Evolutionary conservation across 2,113 vertebrate genomes (phyloP).

Genomic region (Hemichromis elongatus): DNA sequence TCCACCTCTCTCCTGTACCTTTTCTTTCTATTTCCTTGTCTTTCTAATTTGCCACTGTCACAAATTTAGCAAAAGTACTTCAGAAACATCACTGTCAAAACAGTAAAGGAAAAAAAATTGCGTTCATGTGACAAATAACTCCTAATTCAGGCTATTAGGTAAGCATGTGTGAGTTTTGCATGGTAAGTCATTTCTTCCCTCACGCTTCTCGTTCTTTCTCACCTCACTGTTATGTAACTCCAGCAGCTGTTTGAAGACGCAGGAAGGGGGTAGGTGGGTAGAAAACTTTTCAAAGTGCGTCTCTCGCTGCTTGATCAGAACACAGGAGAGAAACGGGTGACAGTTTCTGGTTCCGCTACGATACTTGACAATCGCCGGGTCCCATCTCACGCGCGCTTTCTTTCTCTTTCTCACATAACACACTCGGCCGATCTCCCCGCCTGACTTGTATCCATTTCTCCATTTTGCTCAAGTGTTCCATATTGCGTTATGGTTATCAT

Average conservation of each 20-base stretch:
- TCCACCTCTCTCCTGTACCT: background rate
- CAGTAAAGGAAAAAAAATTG: background rate
- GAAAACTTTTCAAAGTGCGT: constrained; percentile 58
- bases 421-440: background rate
- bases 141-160: background rate
- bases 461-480: background rate
- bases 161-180: background rate
- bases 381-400: background rate
- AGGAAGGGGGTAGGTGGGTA: background rate
- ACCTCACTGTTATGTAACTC: constrained; percentile 54
- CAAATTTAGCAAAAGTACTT: background rate
- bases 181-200: constrained; percentile 10
- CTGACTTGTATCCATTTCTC: background rate
- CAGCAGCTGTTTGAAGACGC: constrained; percentile 57
- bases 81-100: background rate
- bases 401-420: background rate
- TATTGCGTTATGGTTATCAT: background rate
- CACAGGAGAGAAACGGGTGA: constrained; percentile 11
- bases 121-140: background rate
- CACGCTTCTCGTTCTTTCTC: constrained; percentile 1
- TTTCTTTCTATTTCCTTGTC: background rate
- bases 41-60: background rate
- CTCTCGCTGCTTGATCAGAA: constrained; percentile 33
- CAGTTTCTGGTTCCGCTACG: constrained; percentile 17
- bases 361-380: constrained; percentile 16